These are phyloP conservation scores for Podotricha telesiphe DNA, from an alignment of 2,888 invertebrate species.

Conservation along the genomic window DNA sequence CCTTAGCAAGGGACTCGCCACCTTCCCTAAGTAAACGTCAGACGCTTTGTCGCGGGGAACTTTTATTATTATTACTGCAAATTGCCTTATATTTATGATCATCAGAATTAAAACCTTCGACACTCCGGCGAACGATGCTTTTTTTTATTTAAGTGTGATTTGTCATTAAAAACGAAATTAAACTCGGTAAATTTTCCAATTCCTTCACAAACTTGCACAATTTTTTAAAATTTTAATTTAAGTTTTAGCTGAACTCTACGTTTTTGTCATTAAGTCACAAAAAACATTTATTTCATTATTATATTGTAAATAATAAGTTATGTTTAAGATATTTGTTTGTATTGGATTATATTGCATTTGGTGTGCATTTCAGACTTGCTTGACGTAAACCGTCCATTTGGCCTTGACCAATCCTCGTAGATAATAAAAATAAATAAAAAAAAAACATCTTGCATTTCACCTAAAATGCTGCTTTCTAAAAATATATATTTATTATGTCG, in stretches of 20 bases:
- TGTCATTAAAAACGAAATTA: neutral
- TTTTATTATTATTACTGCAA: constrained; percentile 45
- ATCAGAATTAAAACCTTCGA: neutral
- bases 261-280: constrained; percentile 44
- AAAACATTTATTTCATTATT: constrained; percentile 44
- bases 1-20: constrained; percentile 79
- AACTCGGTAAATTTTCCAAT: constrained; percentile 25
- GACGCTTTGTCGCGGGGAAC: constrained; percentile 47
- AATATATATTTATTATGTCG: neutral
- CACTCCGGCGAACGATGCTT: neutral
- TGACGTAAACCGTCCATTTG: constrained; percentile 66
- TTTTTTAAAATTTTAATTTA: constrained; percentile 14
- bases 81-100: neutral
- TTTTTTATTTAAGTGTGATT: neutral
- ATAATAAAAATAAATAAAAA: no score
- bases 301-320: constrained; percentile 52
- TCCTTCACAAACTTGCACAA: constrained; percentile 29
- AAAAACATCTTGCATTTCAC: no score
- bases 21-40: constrained; percentile 68
- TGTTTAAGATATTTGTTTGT: constrained; percentile 47
- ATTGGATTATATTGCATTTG: constrained; percentile 58
- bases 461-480: no score
- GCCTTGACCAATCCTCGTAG: constrained; percentile 44
- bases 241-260: constrained; percentile 12
- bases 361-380: constrained; percentile 62